Conservation (phyloP, 2,113 vertebrate genomes). For the Pleuronectes platessa region DNA sequence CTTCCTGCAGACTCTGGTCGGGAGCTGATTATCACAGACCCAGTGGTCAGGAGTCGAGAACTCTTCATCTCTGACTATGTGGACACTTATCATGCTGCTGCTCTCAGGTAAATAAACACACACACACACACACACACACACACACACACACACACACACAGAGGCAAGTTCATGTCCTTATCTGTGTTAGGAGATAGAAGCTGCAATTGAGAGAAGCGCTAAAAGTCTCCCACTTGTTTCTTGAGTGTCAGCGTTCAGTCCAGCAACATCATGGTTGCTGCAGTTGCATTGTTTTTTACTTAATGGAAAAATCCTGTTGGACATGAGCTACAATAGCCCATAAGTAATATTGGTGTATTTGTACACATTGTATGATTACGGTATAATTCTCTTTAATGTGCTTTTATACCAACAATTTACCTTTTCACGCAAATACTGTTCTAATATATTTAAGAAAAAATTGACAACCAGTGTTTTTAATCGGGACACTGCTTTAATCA, state of each 20-base stretch:
- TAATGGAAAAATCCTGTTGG: not conserved
- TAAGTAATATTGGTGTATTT: not conserved
- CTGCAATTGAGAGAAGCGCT: constrained; percentile 6
- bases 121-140: not conserved
- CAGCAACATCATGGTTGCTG: not conserved
- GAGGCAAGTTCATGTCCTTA: not conserved
- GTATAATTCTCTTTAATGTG: not conserved
- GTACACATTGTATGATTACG: not conserved
- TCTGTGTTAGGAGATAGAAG: not conserved
- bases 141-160: not conserved
- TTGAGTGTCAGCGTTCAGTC: not conserved
- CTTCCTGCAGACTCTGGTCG: constrained; percentile 91
- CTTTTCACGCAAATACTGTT: constrained; percentile 2
- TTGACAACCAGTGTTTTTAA: not conserved
- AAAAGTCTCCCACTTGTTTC: not conserved
- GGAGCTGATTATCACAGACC: constrained; percentile 97
- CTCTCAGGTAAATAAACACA: constrained; percentile 87
- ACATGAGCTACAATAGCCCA: not conserved
- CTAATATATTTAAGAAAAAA: not conserved
- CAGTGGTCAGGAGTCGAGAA: constrained; percentile 96
- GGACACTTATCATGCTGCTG: constrained; percentile 98
- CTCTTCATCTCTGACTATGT: constrained; percentile 99
- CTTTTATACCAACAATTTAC: too few relatives aligned
- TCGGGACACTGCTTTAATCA: not conserved
- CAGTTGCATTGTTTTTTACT: too few relatives aligned